These are phyloP conservation scores for Hypolimnas misippus DNA, from an alignment of 2,888 invertebrate genomes.

Conservation along the genomic window DNA sequence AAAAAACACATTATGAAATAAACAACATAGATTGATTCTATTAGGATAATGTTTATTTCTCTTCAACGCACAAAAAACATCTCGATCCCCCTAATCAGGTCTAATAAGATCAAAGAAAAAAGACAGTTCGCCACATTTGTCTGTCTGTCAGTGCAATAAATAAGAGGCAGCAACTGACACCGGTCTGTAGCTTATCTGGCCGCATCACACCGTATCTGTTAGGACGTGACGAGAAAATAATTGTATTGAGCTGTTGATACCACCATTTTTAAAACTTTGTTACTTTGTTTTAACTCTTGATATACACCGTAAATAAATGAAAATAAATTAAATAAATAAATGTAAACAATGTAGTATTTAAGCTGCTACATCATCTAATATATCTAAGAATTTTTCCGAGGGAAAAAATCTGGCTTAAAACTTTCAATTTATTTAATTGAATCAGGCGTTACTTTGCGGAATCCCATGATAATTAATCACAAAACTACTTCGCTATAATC, in stretches of 20 bases:
- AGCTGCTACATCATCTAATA: too few relatives aligned
- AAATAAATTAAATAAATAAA: too few relatives aligned
- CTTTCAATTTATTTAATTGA: too few relatives aligned
- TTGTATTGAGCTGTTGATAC: conserved; percentile 46
- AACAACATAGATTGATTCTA: neutral
- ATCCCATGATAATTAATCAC: too few relatives aligned
- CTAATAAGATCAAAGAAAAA: conserved; percentile 67
- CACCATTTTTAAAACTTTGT: conserved; percentile 28
- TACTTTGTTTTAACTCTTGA: too few relatives aligned
- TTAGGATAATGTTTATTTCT: neutral
- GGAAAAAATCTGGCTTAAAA: too few relatives aligned
- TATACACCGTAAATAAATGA: neutral
- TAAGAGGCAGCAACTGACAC: too few relatives aligned
- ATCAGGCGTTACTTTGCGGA: too few relatives aligned
- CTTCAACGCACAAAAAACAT: conserved; percentile 46
- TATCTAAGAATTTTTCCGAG: too few relatives aligned
- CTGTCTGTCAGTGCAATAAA: conserved; percentile 76
- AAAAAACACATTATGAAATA: neutral
- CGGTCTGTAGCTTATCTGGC: conserved; percentile 77
- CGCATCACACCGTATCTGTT: conserved; percentile 72
- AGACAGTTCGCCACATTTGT: conserved; percentile 74
- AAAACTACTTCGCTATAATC: too few relatives aligned
- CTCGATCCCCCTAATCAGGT: conserved; percentile 63
- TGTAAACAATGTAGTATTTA: too few relatives aligned
- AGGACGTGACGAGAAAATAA: conserved; percentile 57